A percentile compares a stretch with the other conserved stretches of the same genome.
Conservation (phyloP, 2,797 vertebrate genomes). For the Todus mexicanus region DNA sequence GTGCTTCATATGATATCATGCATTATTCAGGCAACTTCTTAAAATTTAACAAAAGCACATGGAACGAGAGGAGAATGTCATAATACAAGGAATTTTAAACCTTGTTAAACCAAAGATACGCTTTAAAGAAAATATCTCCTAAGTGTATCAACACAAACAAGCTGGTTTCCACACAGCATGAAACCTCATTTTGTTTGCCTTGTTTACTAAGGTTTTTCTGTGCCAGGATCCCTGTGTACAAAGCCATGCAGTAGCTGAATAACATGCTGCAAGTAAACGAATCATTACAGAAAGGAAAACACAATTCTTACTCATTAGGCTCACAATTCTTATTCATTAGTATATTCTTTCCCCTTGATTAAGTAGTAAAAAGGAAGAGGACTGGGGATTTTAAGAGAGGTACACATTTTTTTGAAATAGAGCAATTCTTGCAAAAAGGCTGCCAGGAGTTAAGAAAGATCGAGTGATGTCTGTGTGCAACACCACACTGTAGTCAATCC, state of each 20-base stretch:
- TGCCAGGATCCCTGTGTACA: not conserved
- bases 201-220: not conserved
- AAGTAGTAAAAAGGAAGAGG: not conserved
- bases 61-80: not conserved
- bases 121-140: slow-evolving; percentile 4
- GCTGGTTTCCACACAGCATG: slow-evolving; percentile 12
- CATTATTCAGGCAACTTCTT: slow-evolving; percentile 50
- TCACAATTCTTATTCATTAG: not conserved
- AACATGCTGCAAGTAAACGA: not conserved
- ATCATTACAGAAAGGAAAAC: slow-evolving; percentile 39
- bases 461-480: not conserved
- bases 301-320: slow-evolving; percentile 20
- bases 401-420: not conserved
- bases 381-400: not conserved
- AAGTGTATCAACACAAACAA: not conserved
- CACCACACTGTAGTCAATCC: not conserved
- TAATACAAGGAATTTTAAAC: not conserved
- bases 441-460: not conserved
- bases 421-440: not conserved
- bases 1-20: slow-evolving; percentile 13
- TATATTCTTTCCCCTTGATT: slow-evolving; percentile 8
- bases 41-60: slow-evolving; percentile 44
- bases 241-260: not conserved
- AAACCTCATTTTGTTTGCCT: slow-evolving; percentile 14
- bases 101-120: not conserved